phyloP scores from a whole-genome alignment of 2,888 invertebrate genomes.

The Byasa hedistus region DNA sequence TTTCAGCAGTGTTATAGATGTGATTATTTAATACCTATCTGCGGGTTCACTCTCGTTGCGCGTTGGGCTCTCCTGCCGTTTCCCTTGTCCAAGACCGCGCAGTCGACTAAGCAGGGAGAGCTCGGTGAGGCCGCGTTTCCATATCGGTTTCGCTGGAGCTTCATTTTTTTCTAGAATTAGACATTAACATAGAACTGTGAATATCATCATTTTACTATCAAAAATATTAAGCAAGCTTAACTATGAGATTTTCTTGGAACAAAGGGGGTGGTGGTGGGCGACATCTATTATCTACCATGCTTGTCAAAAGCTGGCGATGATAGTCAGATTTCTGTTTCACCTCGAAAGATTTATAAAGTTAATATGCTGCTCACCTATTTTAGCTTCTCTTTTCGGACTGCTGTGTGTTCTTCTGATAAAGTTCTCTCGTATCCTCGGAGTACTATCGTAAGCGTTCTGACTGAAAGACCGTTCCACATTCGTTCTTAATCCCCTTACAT shows the following conservation, averaged over 20 bases:
- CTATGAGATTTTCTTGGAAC: too few relatives aligned
- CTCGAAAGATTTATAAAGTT: too few relatives aligned
- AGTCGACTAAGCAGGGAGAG: constrained; percentile 61
- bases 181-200: not conserved
- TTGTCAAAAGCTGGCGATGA: too few relatives aligned
- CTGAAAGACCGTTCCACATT: constrained; percentile 64
- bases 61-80: constrained; percentile 55
- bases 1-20: not conserved
- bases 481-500: constrained; percentile 40
- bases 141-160: constrained; percentile 56
- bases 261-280: too few relatives aligned
- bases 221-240: too few relatives aligned
- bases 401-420: constrained; percentile 47
- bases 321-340: too few relatives aligned
- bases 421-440: constrained; percentile 47
- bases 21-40: constrained; percentile 20
- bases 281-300: too few relatives aligned
- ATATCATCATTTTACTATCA: too few relatives aligned
- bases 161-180: constrained; percentile 52
- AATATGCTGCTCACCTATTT: constrained; percentile 54
- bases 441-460: constrained; percentile 60
- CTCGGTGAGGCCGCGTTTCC: constrained; percentile 71
- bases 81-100: constrained; percentile 55
- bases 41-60: constrained; percentile 40
- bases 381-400: constrained; percentile 56